phyloP scores from a whole-genome alignment of 2,113 vertebrate species.

The Coptodon bakossiorum region DNA sequence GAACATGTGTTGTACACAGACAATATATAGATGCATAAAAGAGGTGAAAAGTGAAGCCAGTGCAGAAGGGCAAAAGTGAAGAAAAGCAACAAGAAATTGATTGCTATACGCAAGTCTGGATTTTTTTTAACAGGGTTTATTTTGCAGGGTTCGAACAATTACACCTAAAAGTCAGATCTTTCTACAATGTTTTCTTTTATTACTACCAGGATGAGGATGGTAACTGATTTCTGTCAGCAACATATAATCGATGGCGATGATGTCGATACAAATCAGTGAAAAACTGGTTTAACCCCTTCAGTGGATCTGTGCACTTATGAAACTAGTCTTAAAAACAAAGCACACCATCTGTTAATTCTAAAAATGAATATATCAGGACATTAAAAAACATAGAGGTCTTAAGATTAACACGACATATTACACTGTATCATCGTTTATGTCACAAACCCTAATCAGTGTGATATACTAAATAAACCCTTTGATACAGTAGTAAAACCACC shows the following conservation, averaged over 20 bases:
- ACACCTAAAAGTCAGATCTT: fast-evolving
- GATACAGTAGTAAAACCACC: fast-evolving
- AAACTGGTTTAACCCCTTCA: background rate
- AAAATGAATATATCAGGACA: fast-evolving
- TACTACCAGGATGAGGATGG: background rate
- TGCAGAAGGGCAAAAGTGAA: background rate
- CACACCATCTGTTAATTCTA: background rate
- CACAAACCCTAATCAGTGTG: background rate
- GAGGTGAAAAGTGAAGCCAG: background rate
- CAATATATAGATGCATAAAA: background rate
- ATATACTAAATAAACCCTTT: background rate
- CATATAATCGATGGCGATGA: fast-evolving
- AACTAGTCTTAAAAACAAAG: background rate
- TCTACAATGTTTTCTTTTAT: background rate
- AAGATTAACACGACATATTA: fast-evolving
- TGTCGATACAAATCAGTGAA: fast-evolving
- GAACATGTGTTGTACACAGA: background rate
- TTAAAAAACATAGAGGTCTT: fast-evolving
- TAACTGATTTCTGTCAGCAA: background rate
- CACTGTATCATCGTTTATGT: fast-evolving
- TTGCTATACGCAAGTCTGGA: background rate
- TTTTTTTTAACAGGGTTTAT: background rate
- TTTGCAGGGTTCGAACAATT: background rate
- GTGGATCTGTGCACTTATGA: background rate
- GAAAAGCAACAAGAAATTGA: background rate